phyloP scores from a whole-genome alignment of 2,797 vertebrate genomes.

The Cyclura pinguis region DNA sequence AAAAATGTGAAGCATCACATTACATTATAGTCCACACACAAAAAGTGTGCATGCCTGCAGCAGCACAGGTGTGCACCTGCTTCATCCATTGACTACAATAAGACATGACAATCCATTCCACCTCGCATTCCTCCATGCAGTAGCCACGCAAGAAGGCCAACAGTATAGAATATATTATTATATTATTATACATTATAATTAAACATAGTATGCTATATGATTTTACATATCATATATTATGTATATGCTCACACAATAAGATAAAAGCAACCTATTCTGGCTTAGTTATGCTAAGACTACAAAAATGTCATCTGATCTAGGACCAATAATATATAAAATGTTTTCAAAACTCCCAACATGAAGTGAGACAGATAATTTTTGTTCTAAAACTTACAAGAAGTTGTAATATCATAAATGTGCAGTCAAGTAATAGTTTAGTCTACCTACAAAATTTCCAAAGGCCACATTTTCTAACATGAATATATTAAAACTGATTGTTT shows the following conservation, averaged over 20 bases:
- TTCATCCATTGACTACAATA: no score
- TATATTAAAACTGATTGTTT: constrained; percentile 46
- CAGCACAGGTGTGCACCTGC: no score
- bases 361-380: not conserved
- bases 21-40: no score
- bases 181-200: no score
- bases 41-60: no score
- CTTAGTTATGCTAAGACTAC: not conserved
- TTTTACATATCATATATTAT: not conserved
- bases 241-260: not conserved
- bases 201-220: no score
- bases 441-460: constrained; percentile 18
- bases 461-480: not conserved
- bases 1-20: no score
- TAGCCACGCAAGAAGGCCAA: no score
- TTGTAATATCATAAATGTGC: not conserved
- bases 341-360: not conserved
- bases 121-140: no score
- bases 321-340: not conserved
- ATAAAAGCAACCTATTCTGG: not conserved
- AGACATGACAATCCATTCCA: no score
- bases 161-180: no score
- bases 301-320: constrained; percentile 26
- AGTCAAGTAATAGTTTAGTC: not conserved
- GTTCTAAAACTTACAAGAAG: constrained; percentile 4